These are phyloP conservation scores for Archilochus colubris DNA, from an alignment of 2,113 vertebrate genomes.

Conservation along the genomic window DNA sequence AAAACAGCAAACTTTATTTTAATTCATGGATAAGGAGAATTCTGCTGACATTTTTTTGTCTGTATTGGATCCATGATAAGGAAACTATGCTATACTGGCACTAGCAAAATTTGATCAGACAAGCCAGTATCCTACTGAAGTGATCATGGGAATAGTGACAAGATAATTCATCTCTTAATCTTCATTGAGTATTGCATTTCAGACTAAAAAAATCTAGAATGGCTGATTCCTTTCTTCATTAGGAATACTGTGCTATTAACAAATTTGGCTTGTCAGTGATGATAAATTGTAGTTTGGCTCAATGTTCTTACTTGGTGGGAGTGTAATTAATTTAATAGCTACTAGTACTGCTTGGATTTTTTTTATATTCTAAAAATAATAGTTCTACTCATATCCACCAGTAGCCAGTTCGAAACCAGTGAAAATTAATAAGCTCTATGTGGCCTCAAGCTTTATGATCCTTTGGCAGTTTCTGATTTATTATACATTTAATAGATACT, in stretches of 20 bases:
- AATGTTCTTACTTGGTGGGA: background rate
- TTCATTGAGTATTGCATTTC: background rate
- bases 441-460: background rate
- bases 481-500: background rate
- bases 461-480: background rate
- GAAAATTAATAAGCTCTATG: background rate
- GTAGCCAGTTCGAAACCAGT: background rate
- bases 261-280: background rate
- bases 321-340: background rate
- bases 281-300: background rate
- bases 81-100: background rate
- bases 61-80: background rate
- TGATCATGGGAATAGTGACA: background rate
- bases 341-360: background rate
- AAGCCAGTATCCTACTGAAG: background rate
- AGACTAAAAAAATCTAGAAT: background rate
- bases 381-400: background rate
- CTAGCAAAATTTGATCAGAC: background rate
- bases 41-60: background rate
- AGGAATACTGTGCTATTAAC: background rate
- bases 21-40: background rate
- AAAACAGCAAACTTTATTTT: background rate
- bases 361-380: background rate
- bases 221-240: background rate
- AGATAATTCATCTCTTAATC: background rate